Percentiles rank a stretch among this genome's conserved stretches.
Conservation (phyloP, 1,140 invertebrate genomes). For the Hyles vespertilio region DNA sequence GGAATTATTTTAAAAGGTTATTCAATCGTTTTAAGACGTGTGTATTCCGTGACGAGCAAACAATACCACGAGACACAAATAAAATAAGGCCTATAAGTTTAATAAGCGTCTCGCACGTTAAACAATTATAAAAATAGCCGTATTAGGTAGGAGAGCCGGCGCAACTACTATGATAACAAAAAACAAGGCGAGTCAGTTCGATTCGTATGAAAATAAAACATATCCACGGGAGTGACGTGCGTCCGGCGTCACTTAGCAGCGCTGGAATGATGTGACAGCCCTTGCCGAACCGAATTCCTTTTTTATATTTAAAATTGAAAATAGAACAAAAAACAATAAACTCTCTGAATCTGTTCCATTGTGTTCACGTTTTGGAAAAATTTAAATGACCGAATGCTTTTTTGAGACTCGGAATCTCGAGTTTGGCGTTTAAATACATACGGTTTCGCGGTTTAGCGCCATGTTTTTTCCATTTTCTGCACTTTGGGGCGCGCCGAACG, state of each 20-base stretch:
- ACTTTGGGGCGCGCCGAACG: conserved; percentile 55
- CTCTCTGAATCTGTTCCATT: conserved; percentile 67
- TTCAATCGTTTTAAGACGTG: conserved; percentile 28
- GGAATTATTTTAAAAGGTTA: too few species aligned
- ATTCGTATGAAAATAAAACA: conserved; percentile 70
- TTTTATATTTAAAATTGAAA: conserved; percentile 68
- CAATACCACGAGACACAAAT: too few species aligned
- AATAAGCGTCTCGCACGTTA: too few species aligned
- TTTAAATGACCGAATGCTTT: conserved; percentile 68
- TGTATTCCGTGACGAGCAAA: conserved; percentile 52
- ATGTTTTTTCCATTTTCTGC: conserved; percentile 72
- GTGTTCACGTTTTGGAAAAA: conserved; percentile 74
- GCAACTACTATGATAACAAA: conserved; percentile 36
- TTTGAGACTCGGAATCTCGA: conserved; percentile 58
- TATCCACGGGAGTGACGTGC: conserved; percentile 62
- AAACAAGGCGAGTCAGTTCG: conserved; percentile 56
- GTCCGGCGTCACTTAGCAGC: conserved; percentile 73
- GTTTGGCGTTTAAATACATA: conserved; percentile 74
- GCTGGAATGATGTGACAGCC: conserved; percentile 73
- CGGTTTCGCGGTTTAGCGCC: conserved; percentile 72
- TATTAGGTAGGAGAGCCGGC: too few species aligned
- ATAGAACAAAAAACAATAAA: conserved; percentile 50
- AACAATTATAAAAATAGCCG: too few species aligned
- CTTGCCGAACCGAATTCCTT: conserved; percentile 68
- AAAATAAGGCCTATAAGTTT: too few species aligned